Percentiles rank a stretch among this genome's conserved stretches.
Conservation (phyloP, 2,797 vertebrate genomes). For the Selene dorsalis region DNA sequence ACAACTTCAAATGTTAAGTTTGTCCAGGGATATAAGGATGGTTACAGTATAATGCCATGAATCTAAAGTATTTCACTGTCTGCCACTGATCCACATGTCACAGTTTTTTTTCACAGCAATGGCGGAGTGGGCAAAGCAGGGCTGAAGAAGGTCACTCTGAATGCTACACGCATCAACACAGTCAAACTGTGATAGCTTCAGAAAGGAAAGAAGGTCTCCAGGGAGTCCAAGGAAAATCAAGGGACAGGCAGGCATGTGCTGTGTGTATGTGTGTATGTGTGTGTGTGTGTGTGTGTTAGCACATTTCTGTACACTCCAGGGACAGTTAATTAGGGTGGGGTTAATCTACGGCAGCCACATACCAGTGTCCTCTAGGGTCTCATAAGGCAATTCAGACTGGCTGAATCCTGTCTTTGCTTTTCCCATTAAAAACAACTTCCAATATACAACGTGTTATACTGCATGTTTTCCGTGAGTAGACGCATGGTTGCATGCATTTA, state of each 20-base stretch:
- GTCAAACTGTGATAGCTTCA: constrained; percentile 61
- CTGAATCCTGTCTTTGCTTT: constrained; percentile 39
- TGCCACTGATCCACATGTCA: constrained; percentile 13
- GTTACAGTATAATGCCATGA: not conserved
- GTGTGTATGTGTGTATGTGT: constrained; percentile 27
- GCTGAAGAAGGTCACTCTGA: constrained; percentile 59
- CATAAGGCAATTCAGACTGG: constrained; percentile 52
- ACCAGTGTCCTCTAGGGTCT: constrained; percentile 64
- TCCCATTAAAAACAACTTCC: constrained; percentile 35
- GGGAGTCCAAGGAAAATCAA: constrained; percentile 63
- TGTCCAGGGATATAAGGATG: not conserved
- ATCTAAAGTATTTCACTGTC: constrained; percentile 18
- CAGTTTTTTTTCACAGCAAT: constrained; percentile 5
- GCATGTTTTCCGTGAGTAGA: constrained; percentile 24
- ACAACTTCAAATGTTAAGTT: constrained; percentile 7
- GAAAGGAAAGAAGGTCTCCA: constrained; percentile 69
- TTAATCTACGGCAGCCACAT: constrained; percentile 64
- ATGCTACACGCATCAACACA: constrained; percentile 65
- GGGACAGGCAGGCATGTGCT: constrained; percentile 48
- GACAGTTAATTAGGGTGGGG: constrained; percentile 70
- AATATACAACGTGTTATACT: not conserved
- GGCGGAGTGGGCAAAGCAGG: constrained; percentile 24
- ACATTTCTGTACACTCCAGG: constrained; percentile 63
- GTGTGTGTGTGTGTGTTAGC: constrained; percentile 25
- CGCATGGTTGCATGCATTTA: constrained; percentile 29